phyloP scores from a whole-genome alignment of 2,797 vertebrate genomes.

The Hoplostethus mediterraneus region DNA sequence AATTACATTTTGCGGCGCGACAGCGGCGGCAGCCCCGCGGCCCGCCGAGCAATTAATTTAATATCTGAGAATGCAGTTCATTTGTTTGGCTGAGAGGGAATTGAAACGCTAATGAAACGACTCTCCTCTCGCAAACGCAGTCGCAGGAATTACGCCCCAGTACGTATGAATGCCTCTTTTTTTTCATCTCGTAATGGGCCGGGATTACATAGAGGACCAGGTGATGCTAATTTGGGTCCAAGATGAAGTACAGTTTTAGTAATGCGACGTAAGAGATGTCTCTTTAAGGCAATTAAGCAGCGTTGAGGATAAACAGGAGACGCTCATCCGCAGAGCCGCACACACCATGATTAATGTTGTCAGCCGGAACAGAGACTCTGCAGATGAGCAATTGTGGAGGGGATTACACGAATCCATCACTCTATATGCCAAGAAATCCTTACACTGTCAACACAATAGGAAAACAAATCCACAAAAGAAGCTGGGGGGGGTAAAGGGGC shows the following conservation, averaged over 20 bases:
- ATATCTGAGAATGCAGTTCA: conserved; percentile 72
- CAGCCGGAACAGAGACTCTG: conserved; percentile 42
- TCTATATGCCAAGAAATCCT: conserved; percentile 40
- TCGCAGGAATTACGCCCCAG: conserved; percentile 14
- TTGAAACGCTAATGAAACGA: conserved; percentile 72
- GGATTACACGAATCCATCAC: conserved; percentile 63
- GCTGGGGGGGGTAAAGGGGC: conserved; percentile 6
- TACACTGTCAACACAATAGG: conserved; percentile 44
- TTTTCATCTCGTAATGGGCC: conserved; percentile 6
- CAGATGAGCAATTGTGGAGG: conserved; percentile 58
- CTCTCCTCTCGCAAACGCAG: conserved; percentile 44
- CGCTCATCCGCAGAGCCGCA: conserved; percentile 28
- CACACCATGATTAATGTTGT: conserved; percentile 48
- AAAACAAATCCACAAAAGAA: conserved; percentile 44
- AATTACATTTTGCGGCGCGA: conserved; percentile 80
- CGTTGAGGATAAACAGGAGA: conserved; percentile 61
- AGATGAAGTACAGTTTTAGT: conserved; percentile 38
- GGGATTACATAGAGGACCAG: conserved; percentile 44
- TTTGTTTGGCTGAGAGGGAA: conserved; percentile 72
- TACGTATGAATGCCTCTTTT: conserved; percentile 6
- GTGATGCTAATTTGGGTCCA: conserved; percentile 47
- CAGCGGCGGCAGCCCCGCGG: conserved; percentile 71
- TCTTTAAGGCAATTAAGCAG: conserved; percentile 42
- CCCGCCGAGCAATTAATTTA: conserved; percentile 75
- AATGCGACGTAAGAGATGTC: conserved; percentile 30